Conservation (phyloP, 2,888 invertebrate species). For the Orthonevra nobilis region DNA sequence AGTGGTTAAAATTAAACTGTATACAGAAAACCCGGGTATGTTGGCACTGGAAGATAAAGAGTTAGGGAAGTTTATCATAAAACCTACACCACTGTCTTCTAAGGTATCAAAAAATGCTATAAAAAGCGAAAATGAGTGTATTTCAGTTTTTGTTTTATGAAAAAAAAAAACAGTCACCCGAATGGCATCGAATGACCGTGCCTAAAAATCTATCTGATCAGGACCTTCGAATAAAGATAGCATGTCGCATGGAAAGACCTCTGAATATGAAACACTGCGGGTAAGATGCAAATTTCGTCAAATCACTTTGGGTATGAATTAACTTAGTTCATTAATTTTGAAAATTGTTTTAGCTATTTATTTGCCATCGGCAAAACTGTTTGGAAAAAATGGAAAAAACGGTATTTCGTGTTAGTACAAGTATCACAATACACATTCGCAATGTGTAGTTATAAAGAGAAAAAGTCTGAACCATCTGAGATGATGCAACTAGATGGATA, state of each 20-base stretch:
- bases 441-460: slow-evolving; percentile 99
- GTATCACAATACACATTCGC: slow-evolving; percentile 99
- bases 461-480: slow-evolving; percentile 99
- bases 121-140: slow-evolving; percentile 1
- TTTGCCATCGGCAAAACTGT: slow-evolving; percentile 97
- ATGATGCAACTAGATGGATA: slow-evolving; percentile 99
- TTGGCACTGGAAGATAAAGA: slow-evolving; percentile 99
- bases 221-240: slow-evolving; percentile 97
- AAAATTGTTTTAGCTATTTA: slow-evolving; percentile 85
- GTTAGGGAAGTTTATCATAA: slow-evolving; percentile 93
- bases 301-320: too few relatives aligned
- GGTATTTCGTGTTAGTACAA: slow-evolving; percentile 99
- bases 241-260: slow-evolving; percentile 99
- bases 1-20: slow-evolving; percentile 97
- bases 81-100: slow-evolving; percentile 92
- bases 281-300: too few relatives aligned
- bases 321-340: slow-evolving; percentile 5
- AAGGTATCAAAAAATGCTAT: slow-evolving; percentile 82
- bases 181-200: slow-evolving; percentile 99
- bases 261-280: slow-evolving; percentile 99
- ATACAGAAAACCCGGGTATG: slow-evolving; percentile 98
- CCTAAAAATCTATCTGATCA: slow-evolving; percentile 97
- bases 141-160: neutral
- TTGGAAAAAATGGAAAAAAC: slow-evolving; percentile 99
- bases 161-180: slow-evolving; percentile 91